Base-by-base conservation (phyloP, 2,888 invertebrate species). In the Drosophila sordidula region DNA sequence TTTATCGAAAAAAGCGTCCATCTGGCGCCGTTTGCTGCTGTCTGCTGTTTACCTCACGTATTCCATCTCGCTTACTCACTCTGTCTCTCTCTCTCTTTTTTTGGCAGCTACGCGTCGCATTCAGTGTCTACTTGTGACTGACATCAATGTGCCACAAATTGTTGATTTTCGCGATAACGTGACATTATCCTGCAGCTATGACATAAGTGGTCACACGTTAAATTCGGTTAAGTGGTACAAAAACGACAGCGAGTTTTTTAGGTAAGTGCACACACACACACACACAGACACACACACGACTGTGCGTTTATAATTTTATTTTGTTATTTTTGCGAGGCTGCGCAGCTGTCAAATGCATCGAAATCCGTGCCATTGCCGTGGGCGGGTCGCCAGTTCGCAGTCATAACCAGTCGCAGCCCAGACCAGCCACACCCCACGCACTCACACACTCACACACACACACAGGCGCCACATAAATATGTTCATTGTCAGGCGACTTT, bases 211-310 rank as follows among this genome's bases (percentile, higher is more conserved):
- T 44, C 93, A 93, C 81, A 91, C 92, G 73, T 86, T 93, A 65
- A 93, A 93, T 79, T 93, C 93, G 47, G 93, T 93, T 52, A 93
- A 93, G 89, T 93, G 93, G 93, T 93, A 93, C 77, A 91, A 91
- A 75, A 91, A 90, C 85, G 92, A 91, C 70, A 90, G 90, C 70
- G 93, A 93, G 81, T 93, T 93, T 89, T 93, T 93, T 90, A 92
- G 93, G 91, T 93, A 89, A 90, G 91, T 89, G 75, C 62, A 38
- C 8, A 59, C 26, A 25, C 29, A 14, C 38, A 29, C 34, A 61
- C 34, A 38, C 25, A 32, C 6, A 42, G 29, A 39, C 4, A 18
- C 11, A 32, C 11, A 49, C 32, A 47, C 14, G 34, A 9, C 11
- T 77, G 47, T 63, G 59, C 55, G 46, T 34, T 62, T 70, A 70